Percentiles rank a stretch among this genome's conserved stretches.
These are phyloP conservation scores for Thripadectes ignobilis DNA, from an alignment of 2,797 vertebrate genomes.

Conservation along the genomic window DNA sequence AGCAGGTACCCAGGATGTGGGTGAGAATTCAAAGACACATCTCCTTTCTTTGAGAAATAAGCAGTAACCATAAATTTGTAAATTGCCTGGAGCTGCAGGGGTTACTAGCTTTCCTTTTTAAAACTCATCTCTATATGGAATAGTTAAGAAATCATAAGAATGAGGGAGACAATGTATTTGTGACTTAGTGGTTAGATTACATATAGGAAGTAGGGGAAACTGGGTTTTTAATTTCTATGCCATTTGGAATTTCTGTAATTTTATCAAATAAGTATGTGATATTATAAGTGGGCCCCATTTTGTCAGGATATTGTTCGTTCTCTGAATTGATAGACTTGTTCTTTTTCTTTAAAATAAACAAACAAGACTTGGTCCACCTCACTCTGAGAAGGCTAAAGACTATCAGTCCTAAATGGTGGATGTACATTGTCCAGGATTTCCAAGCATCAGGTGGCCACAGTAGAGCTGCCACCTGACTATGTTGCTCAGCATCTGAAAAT, in stretches of 20 bases:
- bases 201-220: neutral
- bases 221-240: neutral
- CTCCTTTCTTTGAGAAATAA: neutral
- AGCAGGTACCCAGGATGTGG: neutral
- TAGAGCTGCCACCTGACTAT: neutral
- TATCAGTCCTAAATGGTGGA: neutral
- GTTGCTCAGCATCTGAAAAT: neutral
- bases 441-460: neutral
- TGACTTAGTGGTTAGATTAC: neutral
- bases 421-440: neutral
- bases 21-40: neutral
- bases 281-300: neutral
- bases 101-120: neutral
- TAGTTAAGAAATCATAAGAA: neutral
- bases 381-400: neutral
- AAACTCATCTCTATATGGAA: neutral
- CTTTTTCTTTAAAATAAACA: neutral
- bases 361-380: neutral
- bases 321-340: neutral
- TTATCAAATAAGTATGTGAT: neutral
- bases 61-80: neutral
- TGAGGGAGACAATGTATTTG: neutral
- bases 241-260: neutral
- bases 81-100: neutral
- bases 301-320: neutral